Conservation (phyloP, 2,888 invertebrate genomes). For the Microctonus hyperodae region DNA sequence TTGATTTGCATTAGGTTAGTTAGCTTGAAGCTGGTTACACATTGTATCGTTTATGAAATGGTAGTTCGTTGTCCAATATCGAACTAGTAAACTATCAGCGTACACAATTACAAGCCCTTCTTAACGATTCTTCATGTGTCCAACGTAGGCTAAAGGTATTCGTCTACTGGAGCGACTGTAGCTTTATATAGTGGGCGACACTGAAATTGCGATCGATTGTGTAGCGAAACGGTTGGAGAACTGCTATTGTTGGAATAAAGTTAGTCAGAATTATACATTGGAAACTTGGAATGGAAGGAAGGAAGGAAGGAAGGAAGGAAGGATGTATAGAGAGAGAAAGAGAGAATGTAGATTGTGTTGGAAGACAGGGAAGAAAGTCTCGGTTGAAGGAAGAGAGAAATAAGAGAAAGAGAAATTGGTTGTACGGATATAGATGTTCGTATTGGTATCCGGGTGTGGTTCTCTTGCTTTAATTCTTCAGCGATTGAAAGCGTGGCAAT, state of each 20-base stretch:
- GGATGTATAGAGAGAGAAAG: slow-evolving; percentile 39
- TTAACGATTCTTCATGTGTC: background rate
- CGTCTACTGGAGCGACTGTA: background rate
- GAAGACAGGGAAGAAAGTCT: slow-evolving; percentile 8
- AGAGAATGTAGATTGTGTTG: slow-evolving; percentile 15
- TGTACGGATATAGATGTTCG: slow-evolving; percentile 10
- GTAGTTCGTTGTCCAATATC: too few species aligned
- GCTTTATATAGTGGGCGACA: background rate
- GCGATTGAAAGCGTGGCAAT: background rate
- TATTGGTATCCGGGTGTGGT: slow-evolving; percentile 10
- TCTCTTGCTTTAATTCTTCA: background rate
- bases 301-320: slow-evolving; percentile 41
- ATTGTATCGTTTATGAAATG: too few species aligned
- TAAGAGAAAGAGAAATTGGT: too few species aligned
- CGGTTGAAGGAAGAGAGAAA: background rate
- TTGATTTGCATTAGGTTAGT: background rate
- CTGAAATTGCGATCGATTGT: slow-evolving; percentile 54
- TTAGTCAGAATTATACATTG: slow-evolving; percentile 57
- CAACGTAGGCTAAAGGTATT: background rate
- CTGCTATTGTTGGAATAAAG: slow-evolving; percentile 56
- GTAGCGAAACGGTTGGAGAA: slow-evolving; percentile 52
- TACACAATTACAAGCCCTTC: slow-evolving; percentile 1
- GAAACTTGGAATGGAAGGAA: slow-evolving; percentile 52
- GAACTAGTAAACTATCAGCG: background rate
- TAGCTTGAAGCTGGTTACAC: background rate